Base-by-base conservation (phyloP, 2,888 invertebrate species). In the Serripes groenlandicus region DNA sequence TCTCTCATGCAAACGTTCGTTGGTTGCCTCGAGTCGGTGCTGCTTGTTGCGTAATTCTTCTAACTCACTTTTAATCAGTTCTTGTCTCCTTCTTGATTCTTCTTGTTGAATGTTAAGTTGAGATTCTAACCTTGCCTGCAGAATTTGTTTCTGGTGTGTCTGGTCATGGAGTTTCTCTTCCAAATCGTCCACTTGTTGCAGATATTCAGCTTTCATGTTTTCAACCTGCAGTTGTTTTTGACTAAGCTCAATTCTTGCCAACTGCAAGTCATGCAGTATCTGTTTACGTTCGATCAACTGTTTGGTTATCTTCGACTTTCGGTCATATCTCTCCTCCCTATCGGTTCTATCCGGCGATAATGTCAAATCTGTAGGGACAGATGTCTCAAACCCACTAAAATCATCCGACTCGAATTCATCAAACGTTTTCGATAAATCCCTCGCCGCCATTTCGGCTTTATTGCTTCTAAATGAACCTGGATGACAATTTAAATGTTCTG, bases 171-270 rank as follows among this genome's bases (percentile, higher is more conserved):
- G 83, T 81, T 93, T 93, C 82, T 95, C 94, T 84, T 95, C 94
- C 5, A 95, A 85, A 71, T 94, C 94, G 82, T 94, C 95, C 1
- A 92, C 90, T 85, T 89, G 92, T 56, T 93, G 92, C 78, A 93
- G 85, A 75, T 92, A 89, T 70, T 94, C 94, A 2, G 93, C 92
- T 88, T 94, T 94, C 86, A 94, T 83, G 85, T 93, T 94, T 76
- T 94, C 94, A 34, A 94, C 85, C 26, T 92, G 88, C 69, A 94
- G 86, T 76, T 93, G 92, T 82, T 94, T 94, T 78, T 95, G 94
- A 4, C 94, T 94, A 34, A 94, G 83, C 85, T 95, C 94, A 70
- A 95, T 94, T 82, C 94, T 94, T 11, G 94, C 85, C n/a, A 95
- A 82, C 75, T 95, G 94, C 52, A 95, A 74, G 79, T 94, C 94